Conservation (phyloP, 2,797 vertebrate species). For the Spinus olivaceus region DNA sequence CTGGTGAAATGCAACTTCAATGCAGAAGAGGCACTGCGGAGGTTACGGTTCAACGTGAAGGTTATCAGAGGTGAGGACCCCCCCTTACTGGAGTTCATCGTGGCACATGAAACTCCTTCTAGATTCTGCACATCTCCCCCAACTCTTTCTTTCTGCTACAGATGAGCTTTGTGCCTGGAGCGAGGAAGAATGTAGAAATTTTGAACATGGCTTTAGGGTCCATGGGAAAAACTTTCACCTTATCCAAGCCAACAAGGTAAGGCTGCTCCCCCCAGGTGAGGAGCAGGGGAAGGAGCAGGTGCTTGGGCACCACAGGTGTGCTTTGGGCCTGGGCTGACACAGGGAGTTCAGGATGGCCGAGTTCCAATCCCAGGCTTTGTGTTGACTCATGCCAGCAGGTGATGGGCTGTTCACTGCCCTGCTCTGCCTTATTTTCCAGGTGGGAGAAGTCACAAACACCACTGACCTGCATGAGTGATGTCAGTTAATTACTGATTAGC, state of each 20-base stretch:
- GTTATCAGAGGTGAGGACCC: slow-evolving; percentile 86
- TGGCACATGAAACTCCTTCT: accelerated
- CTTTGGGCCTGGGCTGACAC: neutral
- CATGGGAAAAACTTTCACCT: slow-evolving; percentile 97
- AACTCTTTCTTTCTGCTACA: slow-evolving; percentile 29
- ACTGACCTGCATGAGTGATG: slow-evolving; percentile 64
- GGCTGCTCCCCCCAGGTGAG: neutral
- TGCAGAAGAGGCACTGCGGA: slow-evolving; percentile 88
- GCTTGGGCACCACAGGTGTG: neutral
- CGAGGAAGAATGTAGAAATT: slow-evolving; percentile 91
- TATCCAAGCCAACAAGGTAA: slow-evolving; percentile 96
- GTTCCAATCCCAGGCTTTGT: slow-evolving; percentile 49
- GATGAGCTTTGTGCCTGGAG: slow-evolving; percentile 94
- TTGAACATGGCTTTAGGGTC: slow-evolving; percentile 93
- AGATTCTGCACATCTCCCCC: neutral
- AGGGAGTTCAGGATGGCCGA: slow-evolving; percentile 32
- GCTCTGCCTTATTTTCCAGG: slow-evolving; percentile 71
- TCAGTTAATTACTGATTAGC: slow-evolving; percentile 67
- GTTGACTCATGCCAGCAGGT: slow-evolving; percentile 56
- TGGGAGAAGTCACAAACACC: slow-evolving; percentile 65
- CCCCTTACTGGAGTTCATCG: neutral
- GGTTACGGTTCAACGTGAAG: slow-evolving; percentile 92
- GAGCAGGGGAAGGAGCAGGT: neutral
- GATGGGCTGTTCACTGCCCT: slow-evolving; percentile 67
- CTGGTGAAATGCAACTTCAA: slow-evolving; percentile 95